Evolutionary conservation across 2,113 vertebrate genomes (phyloP), one percentile per base, ranked within the genome.

Genomic region (Sterna hirundo): DNA sequence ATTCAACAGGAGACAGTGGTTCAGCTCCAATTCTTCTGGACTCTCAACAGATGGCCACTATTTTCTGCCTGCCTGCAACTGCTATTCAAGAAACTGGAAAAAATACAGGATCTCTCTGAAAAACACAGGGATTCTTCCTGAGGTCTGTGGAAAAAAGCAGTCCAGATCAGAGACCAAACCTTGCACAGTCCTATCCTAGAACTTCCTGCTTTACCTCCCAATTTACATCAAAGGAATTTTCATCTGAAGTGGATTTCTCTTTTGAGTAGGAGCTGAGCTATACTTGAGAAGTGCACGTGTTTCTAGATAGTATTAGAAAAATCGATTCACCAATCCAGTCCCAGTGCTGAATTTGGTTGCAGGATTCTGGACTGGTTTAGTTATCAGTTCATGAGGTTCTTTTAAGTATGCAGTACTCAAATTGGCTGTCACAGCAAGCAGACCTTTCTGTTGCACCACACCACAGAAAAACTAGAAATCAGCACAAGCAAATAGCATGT

Each of bases 261-360:
- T 76, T 65, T 44, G 29, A 10, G 15, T 52, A 13, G 38, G 30
- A 78, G 32, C 30, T 3, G 0, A 40, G 11, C n/a, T 22, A 55
- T 8, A 42, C 16, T 16, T 10, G 0, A 58, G 70, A 55, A 25
- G 13, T 2, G 5, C 4, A 0, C 10, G 5, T 5, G 10, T 71
- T 80, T 60, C 61, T 55, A 61, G 32, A 27, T 1, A 21, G 9
- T 9, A 14, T 5, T 7, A 76, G 8, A 38, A 27, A 27, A 71
- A 49, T 15, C 12, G 20, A 8, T 32, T 60, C 42, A 11, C 25
- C 36, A 52, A 38, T 12, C 21, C 44, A 21, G n/a, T 74, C 17
- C n/a, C 15, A 57, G 34, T 32, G 61, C 30, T 68, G 57, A n/a
- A 68, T 44, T 64, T n/a, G 29, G 6, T 4, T n/a, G 25, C 57